These are phyloP conservation scores for Habroteleia sp. DNA, from an alignment of 2,888 invertebrate species.

Conservation along the genomic window DNA sequence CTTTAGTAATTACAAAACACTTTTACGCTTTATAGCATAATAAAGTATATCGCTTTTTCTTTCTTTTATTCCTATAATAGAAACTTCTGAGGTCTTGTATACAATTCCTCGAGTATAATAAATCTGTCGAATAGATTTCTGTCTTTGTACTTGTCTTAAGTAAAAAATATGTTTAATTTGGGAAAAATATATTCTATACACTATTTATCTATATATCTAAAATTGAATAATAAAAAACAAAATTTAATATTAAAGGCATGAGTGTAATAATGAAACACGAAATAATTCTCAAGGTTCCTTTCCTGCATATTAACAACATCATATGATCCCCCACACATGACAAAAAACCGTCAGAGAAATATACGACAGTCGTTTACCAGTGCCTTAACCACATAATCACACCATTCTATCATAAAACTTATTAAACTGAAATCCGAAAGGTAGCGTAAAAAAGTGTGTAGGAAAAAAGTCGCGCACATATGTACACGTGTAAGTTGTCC, in stretches of 20 bases:
- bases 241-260: conserved; percentile 28
- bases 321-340: conserved; percentile 14
- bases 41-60: too few relatives aligned
- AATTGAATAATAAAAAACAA: too few relatives aligned
- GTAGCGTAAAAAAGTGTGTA: conserved; percentile 37
- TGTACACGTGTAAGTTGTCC: conserved; percentile 42
- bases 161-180: too few relatives aligned
- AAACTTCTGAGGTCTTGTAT: too few relatives aligned
- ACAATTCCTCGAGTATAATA: too few relatives aligned
- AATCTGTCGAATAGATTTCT: too few relatives aligned
- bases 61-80: too few relatives aligned
- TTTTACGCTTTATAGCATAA: too few relatives aligned
- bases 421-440: conserved; percentile 58
- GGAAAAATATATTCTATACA: too few relatives aligned
- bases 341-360: conserved; percentile 30
- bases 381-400: conserved; percentile 49
- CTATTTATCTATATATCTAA: too few relatives aligned
- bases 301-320: conserved; percentile 34
- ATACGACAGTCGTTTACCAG: conserved; percentile 34
- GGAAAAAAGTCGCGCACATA: conserved; percentile 21
- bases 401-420: conserved; percentile 48
- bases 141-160: too few relatives aligned
- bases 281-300: conserved; percentile 19
- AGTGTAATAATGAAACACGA: conserved; percentile 29
- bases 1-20: too few relatives aligned